These are phyloP conservation scores for Eupithecia dodoneata DNA, from an alignment of 2,888 invertebrate species.

Conservation along the genomic window DNA sequence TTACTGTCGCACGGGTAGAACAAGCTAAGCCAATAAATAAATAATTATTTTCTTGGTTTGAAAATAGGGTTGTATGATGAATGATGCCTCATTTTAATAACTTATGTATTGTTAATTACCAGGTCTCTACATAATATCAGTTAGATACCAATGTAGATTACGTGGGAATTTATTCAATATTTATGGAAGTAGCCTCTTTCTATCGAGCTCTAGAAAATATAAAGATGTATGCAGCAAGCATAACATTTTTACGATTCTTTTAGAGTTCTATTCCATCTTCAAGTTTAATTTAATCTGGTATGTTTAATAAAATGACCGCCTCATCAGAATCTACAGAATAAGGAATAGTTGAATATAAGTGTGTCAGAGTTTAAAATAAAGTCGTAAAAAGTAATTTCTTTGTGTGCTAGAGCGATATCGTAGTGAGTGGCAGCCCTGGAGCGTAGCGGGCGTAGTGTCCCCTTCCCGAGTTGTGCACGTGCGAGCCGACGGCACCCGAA, in stretches of 20 bases:
- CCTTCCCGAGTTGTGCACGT: slow-evolving; percentile 72
- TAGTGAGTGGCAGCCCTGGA: slow-evolving; percentile 51
- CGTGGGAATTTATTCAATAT: background rate
- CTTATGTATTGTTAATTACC: background rate
- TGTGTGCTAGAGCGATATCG: slow-evolving; percentile 49
- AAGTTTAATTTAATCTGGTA: slow-evolving; percentile 32
- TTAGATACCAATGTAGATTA: background rate
- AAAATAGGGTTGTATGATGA: background rate
- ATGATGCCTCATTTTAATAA: background rate
- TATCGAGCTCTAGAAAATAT: background rate
- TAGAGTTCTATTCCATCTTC: slow-evolving; percentile 31
- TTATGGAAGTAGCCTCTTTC: background rate
- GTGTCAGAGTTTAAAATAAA: slow-evolving; percentile 45
- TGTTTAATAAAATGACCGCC: slow-evolving; percentile 36
- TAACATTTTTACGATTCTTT: slow-evolving; percentile 31
- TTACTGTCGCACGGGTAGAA: background rate
- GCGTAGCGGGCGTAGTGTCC: slow-evolving; percentile 58
- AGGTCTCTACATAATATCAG: background rate
- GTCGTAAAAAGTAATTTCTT: slow-evolving; percentile 51
- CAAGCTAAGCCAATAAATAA: background rate
- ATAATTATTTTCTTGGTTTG: background rate
- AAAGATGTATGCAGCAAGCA: background rate
- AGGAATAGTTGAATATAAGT: slow-evolving; percentile 18
- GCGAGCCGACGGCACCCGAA: slow-evolving; percentile 75
- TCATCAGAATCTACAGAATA: slow-evolving; percentile 39